A percentile compares a stretch with the other conserved stretches of the same genome.
Conservation (phyloP, 2,888 invertebrate genomes). For the Lordiphosa fenestrarum region DNA sequence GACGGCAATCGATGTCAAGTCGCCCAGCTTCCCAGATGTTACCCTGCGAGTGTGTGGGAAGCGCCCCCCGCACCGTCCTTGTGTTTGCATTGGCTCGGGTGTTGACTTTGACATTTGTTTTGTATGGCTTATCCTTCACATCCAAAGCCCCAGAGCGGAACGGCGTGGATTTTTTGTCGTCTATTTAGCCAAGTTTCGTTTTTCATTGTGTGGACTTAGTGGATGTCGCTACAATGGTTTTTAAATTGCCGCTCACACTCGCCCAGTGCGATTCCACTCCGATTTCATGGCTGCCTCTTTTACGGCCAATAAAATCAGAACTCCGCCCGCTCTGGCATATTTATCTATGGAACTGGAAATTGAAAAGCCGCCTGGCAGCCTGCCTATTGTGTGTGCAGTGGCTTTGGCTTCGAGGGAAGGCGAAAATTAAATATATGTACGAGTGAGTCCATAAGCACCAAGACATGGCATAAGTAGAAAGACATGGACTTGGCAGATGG, state of each 20-base stretch:
- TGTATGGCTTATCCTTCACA: conserved; percentile 68
- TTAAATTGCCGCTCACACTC: conserved; percentile 65
- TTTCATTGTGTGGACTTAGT: conserved; percentile 63
- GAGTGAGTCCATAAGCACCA: conserved; percentile 12
- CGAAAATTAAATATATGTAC: conserved; percentile 62
- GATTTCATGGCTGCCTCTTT: conserved; percentile 65
- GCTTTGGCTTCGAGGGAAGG: conserved; percentile 35
- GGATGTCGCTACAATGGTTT: conserved; percentile 57
- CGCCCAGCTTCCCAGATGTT: conserved; percentile 16
- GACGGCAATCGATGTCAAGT: conserved; percentile 49
- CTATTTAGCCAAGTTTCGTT: conserved; percentile 67
- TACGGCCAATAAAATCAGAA: conserved; percentile 72
- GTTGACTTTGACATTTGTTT: conserved; percentile 75
- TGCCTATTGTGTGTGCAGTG: conserved; percentile 14
- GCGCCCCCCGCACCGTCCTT: conserved; percentile 14
- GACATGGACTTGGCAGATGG: conserved; percentile 9
- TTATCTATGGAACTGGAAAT: conserved; percentile 66
- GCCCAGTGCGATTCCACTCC: too few species aligned
- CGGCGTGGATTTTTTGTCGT: conserved; percentile 59
- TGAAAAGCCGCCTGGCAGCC: conserved; percentile 52
- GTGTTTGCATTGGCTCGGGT: conserved; percentile 49
- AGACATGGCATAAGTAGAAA: conserved; percentile 11
- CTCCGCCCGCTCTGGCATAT: conserved; percentile 40
- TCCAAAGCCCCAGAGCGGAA: conserved; percentile 33
- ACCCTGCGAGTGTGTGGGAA: conserved; percentile 27